These are phyloP conservation scores for Drosophila macrospina DNA, from an alignment of 2,888 invertebrate genomes.

Conservation along the genomic window DNA sequence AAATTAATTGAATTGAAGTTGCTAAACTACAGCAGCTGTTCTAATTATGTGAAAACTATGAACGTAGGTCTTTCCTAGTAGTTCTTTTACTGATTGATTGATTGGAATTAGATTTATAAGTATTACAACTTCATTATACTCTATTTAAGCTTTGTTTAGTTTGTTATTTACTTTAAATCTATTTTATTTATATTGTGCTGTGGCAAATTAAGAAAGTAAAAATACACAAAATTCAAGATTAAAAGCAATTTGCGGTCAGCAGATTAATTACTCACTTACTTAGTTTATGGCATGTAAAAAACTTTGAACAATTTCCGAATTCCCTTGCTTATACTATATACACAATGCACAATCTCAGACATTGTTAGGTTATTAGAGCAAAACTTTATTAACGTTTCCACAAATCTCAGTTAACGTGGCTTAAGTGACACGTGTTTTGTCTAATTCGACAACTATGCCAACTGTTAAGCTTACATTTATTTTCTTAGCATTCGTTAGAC, in stretches of 20 bases:
- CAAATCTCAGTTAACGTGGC: conserved; percentile 24
- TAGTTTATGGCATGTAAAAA: too few relatives aligned
- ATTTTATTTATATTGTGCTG: conserved; percentile 59
- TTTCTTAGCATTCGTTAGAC: conserved; percentile 20
- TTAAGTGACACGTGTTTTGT: conserved; percentile 26
- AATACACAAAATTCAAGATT: too few relatives aligned
- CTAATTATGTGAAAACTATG: too few relatives aligned
- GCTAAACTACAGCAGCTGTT: too few relatives aligned
- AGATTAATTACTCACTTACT: too few relatives aligned
- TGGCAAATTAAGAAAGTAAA: conserved; percentile 5
- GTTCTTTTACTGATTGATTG: too few relatives aligned
- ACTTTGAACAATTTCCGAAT: background rate
- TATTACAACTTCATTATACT: background rate
- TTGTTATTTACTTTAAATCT: conserved; percentile 46
- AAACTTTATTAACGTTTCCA: conserved; percentile 1
- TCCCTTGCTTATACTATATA: background rate
- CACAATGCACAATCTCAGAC: background rate
- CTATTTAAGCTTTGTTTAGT: conserved; percentile 4
- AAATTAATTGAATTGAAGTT: too few relatives aligned
- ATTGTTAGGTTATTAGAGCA: background rate
- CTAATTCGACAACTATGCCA: conserved; percentile 21
- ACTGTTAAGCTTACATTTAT: conserved; percentile 35
- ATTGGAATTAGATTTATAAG: too few relatives aligned
- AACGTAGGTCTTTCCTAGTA: too few relatives aligned
- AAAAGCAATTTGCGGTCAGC: too few relatives aligned